phyloP scores from a whole-genome alignment of 2,888 invertebrate species.

The Cremastobaeus sp. region DNA sequence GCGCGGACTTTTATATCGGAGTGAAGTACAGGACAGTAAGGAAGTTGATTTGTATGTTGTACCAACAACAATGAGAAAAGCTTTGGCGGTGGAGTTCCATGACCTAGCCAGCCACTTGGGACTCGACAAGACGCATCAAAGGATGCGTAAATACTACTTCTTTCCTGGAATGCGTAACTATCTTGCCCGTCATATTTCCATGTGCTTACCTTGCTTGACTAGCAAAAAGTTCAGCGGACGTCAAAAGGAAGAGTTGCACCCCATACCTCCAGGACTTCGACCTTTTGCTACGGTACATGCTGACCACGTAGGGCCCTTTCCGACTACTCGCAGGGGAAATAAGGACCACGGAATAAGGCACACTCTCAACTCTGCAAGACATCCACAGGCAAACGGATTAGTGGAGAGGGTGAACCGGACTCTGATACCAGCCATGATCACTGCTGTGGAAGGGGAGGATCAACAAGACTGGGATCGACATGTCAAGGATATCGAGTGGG shows the following conservation, averaged over 20 bases:
- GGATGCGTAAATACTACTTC: slow-evolving; percentile 54
- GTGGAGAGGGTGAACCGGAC: slow-evolving; percentile 3
- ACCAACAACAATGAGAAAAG: slow-evolving; percentile 30
- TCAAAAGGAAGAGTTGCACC: slow-evolving; percentile 60
- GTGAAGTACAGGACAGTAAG: not conserved
- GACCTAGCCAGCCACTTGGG: slow-evolving; percentile 16
- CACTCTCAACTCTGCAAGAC: slow-evolving; percentile 16
- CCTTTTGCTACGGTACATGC: slow-evolving; percentile 62
- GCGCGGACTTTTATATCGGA: not conserved
- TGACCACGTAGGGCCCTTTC: slow-evolving; percentile 62
- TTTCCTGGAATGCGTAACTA: slow-evolving; percentile 59
- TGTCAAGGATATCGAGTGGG: slow-evolving; percentile 12
- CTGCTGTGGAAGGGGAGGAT: slow-evolving; percentile 9
- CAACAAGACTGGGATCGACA: slow-evolving; percentile 4
- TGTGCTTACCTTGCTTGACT: slow-evolving; percentile 61
- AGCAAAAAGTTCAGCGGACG: slow-evolving; percentile 34
- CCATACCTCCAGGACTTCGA: slow-evolving; percentile 58
- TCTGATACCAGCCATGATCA: slow-evolving; percentile 8
- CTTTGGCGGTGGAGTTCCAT: slow-evolving; percentile 16
- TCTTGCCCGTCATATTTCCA: slow-evolving; percentile 48
- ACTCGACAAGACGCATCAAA: not conserved
- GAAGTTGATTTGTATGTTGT: slow-evolving; percentile 16
- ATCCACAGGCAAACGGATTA: slow-evolving; percentile 24
- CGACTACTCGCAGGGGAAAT: slow-evolving; percentile 33
- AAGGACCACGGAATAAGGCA: slow-evolving; percentile 8